Conservation (phyloP, 92 coral and sea anemone genomes). For the Parazoanthus swiftii region DNA sequence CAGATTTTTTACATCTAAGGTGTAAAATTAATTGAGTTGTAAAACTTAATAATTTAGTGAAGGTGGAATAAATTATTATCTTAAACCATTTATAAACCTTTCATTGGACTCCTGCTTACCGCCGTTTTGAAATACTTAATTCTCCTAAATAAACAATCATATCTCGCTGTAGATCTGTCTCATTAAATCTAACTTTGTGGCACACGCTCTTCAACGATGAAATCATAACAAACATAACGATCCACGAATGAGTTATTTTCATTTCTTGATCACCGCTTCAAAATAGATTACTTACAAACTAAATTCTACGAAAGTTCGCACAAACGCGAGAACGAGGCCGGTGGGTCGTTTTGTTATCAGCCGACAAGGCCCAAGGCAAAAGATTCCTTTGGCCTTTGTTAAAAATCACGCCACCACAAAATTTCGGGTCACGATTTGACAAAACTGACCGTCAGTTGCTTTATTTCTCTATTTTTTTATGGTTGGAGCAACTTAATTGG, state of each 20-base stretch:
- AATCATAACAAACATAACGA: constrained; percentile 2
- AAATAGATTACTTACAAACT: not conserved
- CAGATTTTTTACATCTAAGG: constrained; percentile 8
- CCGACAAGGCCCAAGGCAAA: constrained; percentile 4
- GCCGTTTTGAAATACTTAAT: constrained; percentile 34
- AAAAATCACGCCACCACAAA: constrained; percentile 46
- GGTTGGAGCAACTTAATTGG: not conserved
- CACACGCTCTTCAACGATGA: constrained; percentile 20
- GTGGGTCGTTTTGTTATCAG: not conserved
- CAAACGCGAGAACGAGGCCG: not conserved
- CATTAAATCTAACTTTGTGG: constrained; percentile 17
- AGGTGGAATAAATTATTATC: constrained; percentile 37
- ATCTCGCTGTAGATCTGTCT: constrained; percentile 19
- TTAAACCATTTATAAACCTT: constrained; percentile 39
- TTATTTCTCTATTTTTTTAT: not conserved
- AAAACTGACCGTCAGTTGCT: not conserved
- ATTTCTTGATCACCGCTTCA: not conserved
- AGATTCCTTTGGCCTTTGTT: constrained; percentile 6
- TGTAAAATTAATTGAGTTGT: constrained; percentile 31
- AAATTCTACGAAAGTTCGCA: not conserved
- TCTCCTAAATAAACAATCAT: constrained; percentile 44
- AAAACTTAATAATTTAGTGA: constrained; percentile 16
- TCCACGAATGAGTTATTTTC: not conserved
- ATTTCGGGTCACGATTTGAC: constrained; percentile 32
- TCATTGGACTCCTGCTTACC: constrained; percentile 10